Evolutionary conservation across 2,797 vertebrate genomes (phyloP), one percentile per base, ranked within the genome.

Genomic region (Oreortyx pictus): DNA sequence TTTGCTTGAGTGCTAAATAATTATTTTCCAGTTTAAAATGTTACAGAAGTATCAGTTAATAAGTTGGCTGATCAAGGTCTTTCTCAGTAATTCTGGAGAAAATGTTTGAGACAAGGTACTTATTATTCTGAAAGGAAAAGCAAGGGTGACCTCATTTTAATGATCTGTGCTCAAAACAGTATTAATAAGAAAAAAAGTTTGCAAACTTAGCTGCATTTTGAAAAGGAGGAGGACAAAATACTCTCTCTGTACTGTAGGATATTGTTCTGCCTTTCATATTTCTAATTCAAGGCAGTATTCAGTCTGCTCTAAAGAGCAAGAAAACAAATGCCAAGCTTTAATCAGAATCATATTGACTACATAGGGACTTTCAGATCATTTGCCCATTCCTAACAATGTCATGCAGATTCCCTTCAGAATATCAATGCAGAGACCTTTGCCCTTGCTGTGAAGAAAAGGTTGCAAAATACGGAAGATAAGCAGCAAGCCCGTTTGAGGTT

Each of bases 251-350:
- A 88, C 90, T 94, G 96, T 59, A 81, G 94, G 94, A 95, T 76
- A 74, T 87, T 94, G 39, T 67, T 89, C 37, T 89, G 43, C 72
- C 76, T 96, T 97, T 96, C 89, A 82, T 96, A 92, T 94, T 97
- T 97, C 86, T 97, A 96, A 97, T 97, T 97, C 96, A 62, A 93
- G 92, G 82, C 95, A 96, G 92, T 93, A 84, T 78, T 82, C 77
- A 89, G 41, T 89, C 93, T 90, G 72, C 86, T 87, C 94, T 70
- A 84, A 96, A 93, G 94, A 96, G 83, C 82, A 94, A 84, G 85
- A 94, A 95, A 96, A 97, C 93, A 97, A 97, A 97, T 92, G 93
- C 92, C 83, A 89, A 77, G 79, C 91, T 96, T 96, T 97, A 95
- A 96, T 95, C 97, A 95, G 92, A 92, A 91, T 70, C 73, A 88